phyloP scores from a whole-genome alignment of 2,113 vertebrate species.

The Eleginops maclovinus region DNA sequence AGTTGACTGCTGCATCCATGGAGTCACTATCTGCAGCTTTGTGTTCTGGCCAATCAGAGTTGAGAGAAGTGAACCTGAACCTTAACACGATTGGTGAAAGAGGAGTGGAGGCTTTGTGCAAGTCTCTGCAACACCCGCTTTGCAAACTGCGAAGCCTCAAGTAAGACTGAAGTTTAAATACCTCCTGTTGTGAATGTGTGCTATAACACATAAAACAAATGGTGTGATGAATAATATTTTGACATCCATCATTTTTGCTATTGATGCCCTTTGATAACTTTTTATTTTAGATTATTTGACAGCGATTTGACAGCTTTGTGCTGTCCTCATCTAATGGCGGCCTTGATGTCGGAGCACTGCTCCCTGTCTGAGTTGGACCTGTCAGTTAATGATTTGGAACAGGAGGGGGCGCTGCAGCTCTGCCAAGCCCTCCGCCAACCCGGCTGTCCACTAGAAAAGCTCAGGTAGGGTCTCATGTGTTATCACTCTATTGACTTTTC shows the following conservation, averaged over 20 bases:
- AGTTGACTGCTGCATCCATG: constrained; percentile 64
- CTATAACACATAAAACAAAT: neutral
- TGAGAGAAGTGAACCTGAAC: constrained; percentile 66
- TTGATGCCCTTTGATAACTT: neutral
- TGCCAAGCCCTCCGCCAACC: constrained; percentile 66
- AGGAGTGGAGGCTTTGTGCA: constrained; percentile 63
- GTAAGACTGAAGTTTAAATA: constrained; percentile 42
- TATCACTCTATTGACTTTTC: neutral
- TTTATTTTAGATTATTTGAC: constrained; percentile 56
- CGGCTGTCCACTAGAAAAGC: constrained; percentile 61
- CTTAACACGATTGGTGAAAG: constrained; percentile 37
- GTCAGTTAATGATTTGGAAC: constrained; percentile 74
- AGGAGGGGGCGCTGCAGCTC: constrained; percentile 77
- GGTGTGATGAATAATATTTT: neutral
- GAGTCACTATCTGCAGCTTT: constrained; percentile 65
- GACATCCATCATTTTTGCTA: neutral
- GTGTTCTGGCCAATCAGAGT: constrained; percentile 55
- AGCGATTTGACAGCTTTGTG: constrained; percentile 62
- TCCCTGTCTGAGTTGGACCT: constrained; percentile 73
- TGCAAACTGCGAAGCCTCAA: constrained; percentile 67
- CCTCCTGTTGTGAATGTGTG: too few species aligned
- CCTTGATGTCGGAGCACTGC: constrained; percentile 72
- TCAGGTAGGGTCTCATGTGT: constrained; percentile 45
- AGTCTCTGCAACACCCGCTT: constrained; percentile 60
- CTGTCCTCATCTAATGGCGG: constrained; percentile 66